Evolutionary conservation across 1,140 invertebrate genomes (phyloP).

Genomic region (Drosophila kurseongensis): DNA sequence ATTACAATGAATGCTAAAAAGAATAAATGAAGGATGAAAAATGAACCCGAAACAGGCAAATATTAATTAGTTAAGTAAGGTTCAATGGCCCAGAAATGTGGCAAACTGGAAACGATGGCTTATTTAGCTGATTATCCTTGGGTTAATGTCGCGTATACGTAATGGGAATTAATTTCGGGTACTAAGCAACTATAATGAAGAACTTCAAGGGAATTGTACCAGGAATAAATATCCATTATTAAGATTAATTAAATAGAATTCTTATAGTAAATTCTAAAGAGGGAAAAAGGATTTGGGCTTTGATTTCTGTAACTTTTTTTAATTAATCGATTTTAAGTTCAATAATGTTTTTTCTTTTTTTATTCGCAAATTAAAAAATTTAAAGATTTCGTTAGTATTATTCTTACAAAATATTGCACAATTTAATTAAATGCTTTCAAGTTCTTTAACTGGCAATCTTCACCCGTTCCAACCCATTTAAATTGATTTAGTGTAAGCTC

Average conservation of each 20-base stretch:
- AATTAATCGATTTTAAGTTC: too few relatives aligned
- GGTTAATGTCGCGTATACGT: slow-evolving; percentile 46
- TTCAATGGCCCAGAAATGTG: slow-evolving; percentile 46
- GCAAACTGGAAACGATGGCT: slow-evolving; percentile 17
- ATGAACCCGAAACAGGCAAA: slow-evolving; percentile 7
- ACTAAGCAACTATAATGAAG: neutral
- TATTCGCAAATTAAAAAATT: too few relatives aligned
- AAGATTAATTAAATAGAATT: slow-evolving; percentile 5
- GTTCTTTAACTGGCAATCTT: neutral
- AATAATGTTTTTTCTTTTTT: too few relatives aligned
- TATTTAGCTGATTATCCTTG: slow-evolving; percentile 47
- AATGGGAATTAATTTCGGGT: slow-evolving; percentile 36
- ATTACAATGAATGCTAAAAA: neutral
- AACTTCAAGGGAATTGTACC: neutral
- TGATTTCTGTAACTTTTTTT: too few relatives aligned
- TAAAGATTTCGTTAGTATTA: too few relatives aligned
- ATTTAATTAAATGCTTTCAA: too few relatives aligned
- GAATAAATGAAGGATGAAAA: neutral
- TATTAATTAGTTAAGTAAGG: slow-evolving; percentile 65
- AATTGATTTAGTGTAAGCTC: slow-evolving; percentile 31
- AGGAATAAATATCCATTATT: neutral
- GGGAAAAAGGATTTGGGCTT: too few relatives aligned
- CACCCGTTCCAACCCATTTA: slow-evolving; percentile 7
- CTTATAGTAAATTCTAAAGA: too few relatives aligned
- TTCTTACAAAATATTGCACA: too few relatives aligned